Base-by-base conservation (phyloP, 2,113 vertebrate genomes). In the Hiodon alosoides region DNA sequence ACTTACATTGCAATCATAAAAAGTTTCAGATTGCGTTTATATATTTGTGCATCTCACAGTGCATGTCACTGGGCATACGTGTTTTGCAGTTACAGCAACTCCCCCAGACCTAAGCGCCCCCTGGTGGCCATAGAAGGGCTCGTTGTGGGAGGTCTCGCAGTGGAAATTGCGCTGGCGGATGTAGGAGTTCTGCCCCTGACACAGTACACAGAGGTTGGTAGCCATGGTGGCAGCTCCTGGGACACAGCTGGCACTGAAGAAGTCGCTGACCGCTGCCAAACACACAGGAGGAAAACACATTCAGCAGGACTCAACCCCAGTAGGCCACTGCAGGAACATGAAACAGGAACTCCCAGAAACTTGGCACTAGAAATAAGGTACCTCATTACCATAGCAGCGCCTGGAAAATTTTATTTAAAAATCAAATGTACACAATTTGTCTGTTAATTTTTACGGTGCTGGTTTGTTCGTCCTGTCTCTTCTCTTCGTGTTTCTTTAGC, bases 191-290 rank as follows among this genome's bases (percentile, higher is more conserved):
- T 91, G 87, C 64, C 95, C 95, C 84, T 87, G 88, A 84, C 95
- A 96, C 65, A 94, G 85, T 72, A 83, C 58, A 62, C 94, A 96
- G 66, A 96, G 84, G 7, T 0, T 77, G 31, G 90, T 84, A 17
- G 89, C 87, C 83, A 92, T 82, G 72, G 90, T 71, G 53, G 89
- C 86, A 60, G 91, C 84, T 46, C 95, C 95, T 48, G 95, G 95
- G 80, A 95, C 83, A 84, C 94, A 96, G 80, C 94, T 95, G 83
- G 85, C 90, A 82, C 85, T 93, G 85, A 96, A 96, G 81, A 93
- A 96, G 51, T 71, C 74, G 61, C 92, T 87, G 73, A 95, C 78
- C 14, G 87, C 95, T 96, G 82, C 7, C 67, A 53, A 14, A 74
- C 54, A 60, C 13, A 47, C 53, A 2, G 0, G 50, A 74, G 53